Conservation (phyloP, 2,113 vertebrate genomes). For the Erinaceus europaeus region DNA sequence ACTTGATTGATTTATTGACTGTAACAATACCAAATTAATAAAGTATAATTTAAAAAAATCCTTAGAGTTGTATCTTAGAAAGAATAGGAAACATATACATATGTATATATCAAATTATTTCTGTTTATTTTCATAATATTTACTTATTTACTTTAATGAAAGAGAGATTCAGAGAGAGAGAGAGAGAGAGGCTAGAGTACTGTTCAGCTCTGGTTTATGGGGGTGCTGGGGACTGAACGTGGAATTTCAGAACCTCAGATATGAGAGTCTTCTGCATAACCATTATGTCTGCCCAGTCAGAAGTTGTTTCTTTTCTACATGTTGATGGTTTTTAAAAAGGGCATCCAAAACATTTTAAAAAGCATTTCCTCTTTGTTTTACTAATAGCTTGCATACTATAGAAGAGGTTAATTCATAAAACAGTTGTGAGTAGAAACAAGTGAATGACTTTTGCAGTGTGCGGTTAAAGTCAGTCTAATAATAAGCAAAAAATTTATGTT, state of each 20-base stretch:
- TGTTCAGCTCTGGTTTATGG: too few relatives aligned
- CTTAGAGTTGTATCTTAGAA: not conserved
- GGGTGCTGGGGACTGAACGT: too few relatives aligned
- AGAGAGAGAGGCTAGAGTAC: too few relatives aligned
- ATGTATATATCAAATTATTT: not conserved
- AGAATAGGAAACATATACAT: conserved; percentile 24
- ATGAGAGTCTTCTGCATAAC: too few relatives aligned
- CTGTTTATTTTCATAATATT: too few relatives aligned
- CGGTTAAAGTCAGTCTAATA: not conserved
- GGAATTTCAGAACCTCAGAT: too few relatives aligned
- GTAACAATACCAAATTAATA: conserved; percentile 24
- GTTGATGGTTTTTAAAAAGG: not conserved
- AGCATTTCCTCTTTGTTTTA: conserved; percentile 20
- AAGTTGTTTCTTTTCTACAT: too few relatives aligned
- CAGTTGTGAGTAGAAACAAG: conserved; percentile 8
- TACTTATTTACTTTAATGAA: too few relatives aligned
- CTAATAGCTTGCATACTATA: not conserved
- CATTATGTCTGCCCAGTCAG: too few relatives aligned
- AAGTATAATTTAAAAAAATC: conserved; percentile 30
- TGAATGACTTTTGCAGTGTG: conserved; percentile 24
- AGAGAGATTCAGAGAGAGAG: too few relatives aligned
- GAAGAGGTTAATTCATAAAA: not conserved
- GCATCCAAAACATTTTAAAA: not conserved
- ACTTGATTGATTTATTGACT: conserved; percentile 41
- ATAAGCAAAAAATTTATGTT: conserved; percentile 28